phyloP scores from a whole-genome alignment of 2,888 invertebrate species.

The Calameuta pallipes region DNA sequence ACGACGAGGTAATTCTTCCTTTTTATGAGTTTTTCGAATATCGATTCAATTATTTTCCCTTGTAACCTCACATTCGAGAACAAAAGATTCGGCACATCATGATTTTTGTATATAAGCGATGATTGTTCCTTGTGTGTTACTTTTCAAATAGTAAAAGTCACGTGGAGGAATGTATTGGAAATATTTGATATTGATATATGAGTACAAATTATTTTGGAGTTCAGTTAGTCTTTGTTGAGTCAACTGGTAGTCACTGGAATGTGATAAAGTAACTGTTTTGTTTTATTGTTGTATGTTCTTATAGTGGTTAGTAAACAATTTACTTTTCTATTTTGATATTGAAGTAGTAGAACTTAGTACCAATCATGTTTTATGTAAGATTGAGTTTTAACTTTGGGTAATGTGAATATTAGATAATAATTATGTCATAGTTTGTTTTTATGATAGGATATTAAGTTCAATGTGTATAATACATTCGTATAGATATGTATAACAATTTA shows the following conservation, averaged over 20 bases:
- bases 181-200: background rate
- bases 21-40: background rate
- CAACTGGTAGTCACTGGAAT: background rate
- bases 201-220: background rate
- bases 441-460: background rate
- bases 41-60: background rate
- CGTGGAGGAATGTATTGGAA: background rate
- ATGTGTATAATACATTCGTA: background rate
- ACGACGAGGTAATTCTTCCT: slow-evolving; percentile 72
- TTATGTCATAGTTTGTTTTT: background rate
- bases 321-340: background rate
- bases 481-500: background rate
- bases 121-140: background rate
- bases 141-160: background rate
- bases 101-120: background rate
- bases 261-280: background rate
- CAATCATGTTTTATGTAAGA: background rate
- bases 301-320: background rate
- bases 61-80: background rate
- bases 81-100: background rate
- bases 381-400: background rate
- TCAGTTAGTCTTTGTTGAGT: background rate
- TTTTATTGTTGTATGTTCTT: background rate
- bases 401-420: background rate
- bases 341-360: background rate